Conservation (phyloP, 1,140 invertebrate species). For the Coelopa frigida region DNA sequence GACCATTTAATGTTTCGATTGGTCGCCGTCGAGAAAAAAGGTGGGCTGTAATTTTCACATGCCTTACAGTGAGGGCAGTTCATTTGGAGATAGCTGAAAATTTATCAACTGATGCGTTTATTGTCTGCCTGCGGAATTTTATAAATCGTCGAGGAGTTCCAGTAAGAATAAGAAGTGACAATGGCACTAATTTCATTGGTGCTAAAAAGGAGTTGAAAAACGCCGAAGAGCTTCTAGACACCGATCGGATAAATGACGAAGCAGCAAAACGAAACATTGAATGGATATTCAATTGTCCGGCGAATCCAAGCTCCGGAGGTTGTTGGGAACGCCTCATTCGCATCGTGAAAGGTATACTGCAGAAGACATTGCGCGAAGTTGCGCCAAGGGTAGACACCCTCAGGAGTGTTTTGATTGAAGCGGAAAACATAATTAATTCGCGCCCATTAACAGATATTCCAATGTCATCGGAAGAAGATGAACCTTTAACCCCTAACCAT, state of each 20-base stretch:
- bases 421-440: conserved; percentile 26
- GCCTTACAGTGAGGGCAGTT: conserved; percentile 15
- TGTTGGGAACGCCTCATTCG: conserved; percentile 20
- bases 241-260: neutral
- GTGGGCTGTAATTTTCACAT: conserved; percentile 21
- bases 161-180: conserved; percentile 29
- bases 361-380: neutral
- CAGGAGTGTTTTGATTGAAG: conserved; percentile 23
- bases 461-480: conserved; percentile 17
- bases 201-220: conserved; percentile 23
- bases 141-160: conserved; percentile 21
- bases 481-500: conserved; percentile 32
- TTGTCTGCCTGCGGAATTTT: conserved; percentile 17
- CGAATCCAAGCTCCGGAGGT: conserved; percentile 25
- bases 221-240: conserved; percentile 1
- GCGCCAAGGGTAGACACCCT: conserved; percentile 4
- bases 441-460: conserved; percentile 33
- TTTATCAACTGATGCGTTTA: conserved; percentile 13
- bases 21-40: conserved; percentile 18
- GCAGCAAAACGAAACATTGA: conserved; percentile 11
- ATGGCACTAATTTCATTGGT: conserved; percentile 39
- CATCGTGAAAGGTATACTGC: neutral
- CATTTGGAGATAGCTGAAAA: conserved; percentile 17
- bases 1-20: conserved; percentile 13
- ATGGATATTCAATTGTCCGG: conserved; percentile 30